Evolutionary conservation across 1,140 invertebrate genomes (phyloP).

Genomic region (Stenopsyche tienmushanensis): DNA sequence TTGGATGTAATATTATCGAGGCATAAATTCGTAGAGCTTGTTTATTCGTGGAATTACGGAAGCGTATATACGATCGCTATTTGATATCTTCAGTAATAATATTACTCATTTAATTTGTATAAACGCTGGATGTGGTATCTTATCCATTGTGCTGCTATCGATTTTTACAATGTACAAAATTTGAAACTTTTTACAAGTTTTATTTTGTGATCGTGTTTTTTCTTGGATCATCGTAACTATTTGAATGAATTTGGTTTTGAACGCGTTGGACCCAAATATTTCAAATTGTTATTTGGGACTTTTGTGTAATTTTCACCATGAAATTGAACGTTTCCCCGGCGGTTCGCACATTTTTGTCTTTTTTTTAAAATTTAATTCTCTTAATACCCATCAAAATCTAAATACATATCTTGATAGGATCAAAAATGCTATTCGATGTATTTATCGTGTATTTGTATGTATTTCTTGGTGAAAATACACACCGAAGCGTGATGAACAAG

Average conservation of each 20-base stretch:
- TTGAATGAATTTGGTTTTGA: not conserved
- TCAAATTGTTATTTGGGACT: not conserved
- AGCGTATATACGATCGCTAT: too few species aligned
- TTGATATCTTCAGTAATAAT: too few species aligned
- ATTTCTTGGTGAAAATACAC: not conserved
- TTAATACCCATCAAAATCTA: not conserved
- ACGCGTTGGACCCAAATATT: not conserved
- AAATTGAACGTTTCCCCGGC: not conserved
- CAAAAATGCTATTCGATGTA: constrained; percentile 5
- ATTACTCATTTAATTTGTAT: too few species aligned
- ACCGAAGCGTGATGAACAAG: not conserved
- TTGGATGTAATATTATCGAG: too few species aligned
- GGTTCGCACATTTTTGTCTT: not conserved
- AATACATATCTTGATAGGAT: constrained; percentile 25
- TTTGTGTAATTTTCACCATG: not conserved
- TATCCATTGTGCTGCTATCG: not conserved
- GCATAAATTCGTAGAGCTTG: too few species aligned
- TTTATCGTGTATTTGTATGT: not conserved
- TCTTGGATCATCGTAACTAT: not conserved
- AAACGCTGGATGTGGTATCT: not conserved
- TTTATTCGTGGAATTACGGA: too few species aligned
- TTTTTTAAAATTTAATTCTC: not conserved
- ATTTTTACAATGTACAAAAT: too few species aligned
- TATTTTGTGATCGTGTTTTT: too few species aligned
- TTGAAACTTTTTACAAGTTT: too few species aligned